Base-by-base conservation (phyloP, 2,888 invertebrate species). In the Didymodactylos carnosus region DNA sequence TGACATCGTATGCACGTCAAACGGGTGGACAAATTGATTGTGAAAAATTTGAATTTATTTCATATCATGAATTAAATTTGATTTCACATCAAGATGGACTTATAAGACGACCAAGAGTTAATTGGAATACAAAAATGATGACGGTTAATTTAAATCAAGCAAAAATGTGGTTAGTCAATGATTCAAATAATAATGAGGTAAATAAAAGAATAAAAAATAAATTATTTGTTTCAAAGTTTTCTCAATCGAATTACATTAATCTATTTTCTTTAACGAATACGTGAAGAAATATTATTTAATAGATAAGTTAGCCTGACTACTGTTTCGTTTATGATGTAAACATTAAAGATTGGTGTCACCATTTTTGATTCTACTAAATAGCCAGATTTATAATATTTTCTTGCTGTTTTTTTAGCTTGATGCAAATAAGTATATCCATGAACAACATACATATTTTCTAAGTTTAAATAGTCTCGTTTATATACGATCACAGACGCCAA, bases 1-100 rank as follows among this genome's bases (percentile, higher is more conserved):
- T 95, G 97, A 94, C 95, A 87, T 95, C 95, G 0, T 94, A 92
- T 78, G 91, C 94, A 0, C 89, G 91, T 86, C 93, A 94, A 81
- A 88, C 91, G 76, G 95, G 95, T 8, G 78, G 79, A 5, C 80
- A 82, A 72, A 78, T 82, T 72, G 75, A 78, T 23, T 80, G 81
- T 7, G 80, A 79, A 27, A 77, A 79, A 11, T 79, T 83, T 75
- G 77, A 77, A 39, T 76, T 82, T 71, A 78, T 79, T 72, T 76
- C 80, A 71, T 78, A 79, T 73, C 79, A 80, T 72, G 78, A 81
- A 39, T 85, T 92, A 43, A 85, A 88, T 0, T 85, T 94, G 23
- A 87, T 88, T 70, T 87, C 89, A 0, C 85, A 89, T 13, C 88
- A 88, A 75, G 94, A 92, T 83, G 91, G 90, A 0, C 84, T 94